Base-by-base conservation (phyloP, 2,888 invertebrate genomes). In the Tachystola acroxantha region DNA sequence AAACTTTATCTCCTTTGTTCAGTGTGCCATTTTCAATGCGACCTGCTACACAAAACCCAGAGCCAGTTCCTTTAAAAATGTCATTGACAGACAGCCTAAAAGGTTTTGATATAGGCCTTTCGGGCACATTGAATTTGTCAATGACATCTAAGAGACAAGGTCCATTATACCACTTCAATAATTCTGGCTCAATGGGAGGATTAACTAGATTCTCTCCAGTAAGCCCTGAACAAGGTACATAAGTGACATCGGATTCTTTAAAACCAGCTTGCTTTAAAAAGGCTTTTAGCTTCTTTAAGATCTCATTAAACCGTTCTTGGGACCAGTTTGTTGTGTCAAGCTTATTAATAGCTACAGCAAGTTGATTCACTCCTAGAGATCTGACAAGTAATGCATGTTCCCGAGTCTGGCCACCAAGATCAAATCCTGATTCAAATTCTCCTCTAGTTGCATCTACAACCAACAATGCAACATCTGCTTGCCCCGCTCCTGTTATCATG, bases 371-470 rank as follows among this genome's bases (percentile, higher is more conserved):
- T 22, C 99, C 99, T 79, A 91, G 57, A 48, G 92, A 92, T 57
- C 98, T 90, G 1, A 98, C 94, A n/a, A 99, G 86, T 33, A 99
- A 82, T 1, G 99, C 97, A 86, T 99, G 99, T 74, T 99, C 99
- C 44, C 98, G 88, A 0, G 99, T 99, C 80, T 99, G 99, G 1
- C 99, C 99, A 7, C 99, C 99, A 53, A 93, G 92, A 61, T 99
- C 98, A 78, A 99, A 99, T 1, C 99, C 99, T 27, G 98, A 97
- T 79, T 99, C 99, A 81, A 99, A 99, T 84, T 99, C 99, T 13
- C 99, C 99, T 53, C 94, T 89, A 0, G 95, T 95, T 0, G 98
- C 96, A 88, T 99, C 99, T 0, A 99, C 95, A 0, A 99, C 99
- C 12, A 99, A 81, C 20, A 99, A 86, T 9, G 98, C 98, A 1